These are phyloP conservation scores for Arctocebus calabarensis DNA, from an alignment of 2,797 vertebrate genomes.

Conservation along the genomic window DNA sequence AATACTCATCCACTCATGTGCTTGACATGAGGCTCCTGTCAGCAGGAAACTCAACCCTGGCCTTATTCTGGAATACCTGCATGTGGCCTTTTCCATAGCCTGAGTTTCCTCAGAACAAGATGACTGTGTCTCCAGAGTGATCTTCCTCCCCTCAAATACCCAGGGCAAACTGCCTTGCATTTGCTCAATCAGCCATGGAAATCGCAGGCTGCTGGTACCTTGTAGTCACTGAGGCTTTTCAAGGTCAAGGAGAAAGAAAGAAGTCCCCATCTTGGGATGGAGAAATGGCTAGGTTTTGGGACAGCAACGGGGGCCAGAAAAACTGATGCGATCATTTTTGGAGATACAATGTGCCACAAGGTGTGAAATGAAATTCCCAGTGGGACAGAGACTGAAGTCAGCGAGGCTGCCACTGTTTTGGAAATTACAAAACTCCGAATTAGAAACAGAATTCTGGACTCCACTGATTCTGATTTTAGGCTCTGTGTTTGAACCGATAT, in stretches of 20 bases:
- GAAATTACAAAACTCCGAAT: not conserved
- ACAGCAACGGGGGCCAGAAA: not conserved
- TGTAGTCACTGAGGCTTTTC: not conserved
- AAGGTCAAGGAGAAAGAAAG: not conserved
- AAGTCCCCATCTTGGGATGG: not conserved
- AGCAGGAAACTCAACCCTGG: not conserved
- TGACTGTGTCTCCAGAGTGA: not conserved
- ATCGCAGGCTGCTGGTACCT: not conserved
- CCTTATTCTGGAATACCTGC: not conserved
- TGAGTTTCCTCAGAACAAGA: not conserved
- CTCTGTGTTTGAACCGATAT: not conserved
- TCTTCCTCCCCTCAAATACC: not conserved
- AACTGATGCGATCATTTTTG: not conserved
- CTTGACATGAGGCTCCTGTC: no score
- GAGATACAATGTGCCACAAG: not conserved
- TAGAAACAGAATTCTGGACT: not conserved
- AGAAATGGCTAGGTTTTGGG: not conserved
- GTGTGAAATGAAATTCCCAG: not conserved
- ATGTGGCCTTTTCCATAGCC: not conserved
- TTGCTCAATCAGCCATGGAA: not conserved
- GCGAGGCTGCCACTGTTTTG: not conserved
- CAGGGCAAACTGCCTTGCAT: not conserved
- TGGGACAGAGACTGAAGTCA: not conserved
- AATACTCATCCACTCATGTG: not conserved
- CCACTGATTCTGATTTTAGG: not conserved